These are phyloP conservation scores for Chloromyia formosa DNA, from an alignment of 2,888 invertebrate species.

Conservation along the genomic window DNA sequence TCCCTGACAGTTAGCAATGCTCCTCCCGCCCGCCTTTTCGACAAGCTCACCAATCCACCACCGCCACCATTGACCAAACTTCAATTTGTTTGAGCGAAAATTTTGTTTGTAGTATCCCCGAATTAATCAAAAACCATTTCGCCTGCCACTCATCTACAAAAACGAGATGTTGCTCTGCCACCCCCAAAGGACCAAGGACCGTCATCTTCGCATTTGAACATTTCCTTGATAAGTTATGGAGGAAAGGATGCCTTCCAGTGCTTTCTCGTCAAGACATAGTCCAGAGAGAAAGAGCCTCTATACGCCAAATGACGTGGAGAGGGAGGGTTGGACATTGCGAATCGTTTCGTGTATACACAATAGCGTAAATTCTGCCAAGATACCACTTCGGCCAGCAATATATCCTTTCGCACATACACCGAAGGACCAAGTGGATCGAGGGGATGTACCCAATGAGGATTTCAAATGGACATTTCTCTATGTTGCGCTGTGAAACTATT, in stretches of 20 bases:
- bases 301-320: constrained; percentile 15
- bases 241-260: constrained; percentile 48
- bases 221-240: constrained; percentile 49
- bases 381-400: constrained; percentile 36
- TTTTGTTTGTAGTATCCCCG: constrained; percentile 52
- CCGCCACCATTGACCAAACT: constrained; percentile 40
- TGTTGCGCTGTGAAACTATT: constrained; percentile 44
- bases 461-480: constrained; percentile 24
- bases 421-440: background rate
- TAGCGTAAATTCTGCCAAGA: constrained; percentile 39
- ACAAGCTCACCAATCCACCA: constrained; percentile 30
- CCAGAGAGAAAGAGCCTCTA: constrained; percentile 23
- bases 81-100: constrained; percentile 48
- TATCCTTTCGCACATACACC: constrained; percentile 38
- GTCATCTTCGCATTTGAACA: constrained; percentile 51
- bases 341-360: constrained; percentile 39
- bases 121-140: constrained; percentile 55
- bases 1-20: background rate
- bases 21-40: background rate
- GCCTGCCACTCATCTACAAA: constrained; percentile 54
- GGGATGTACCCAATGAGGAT: background rate
- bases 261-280: constrained; percentile 50
- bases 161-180: constrained; percentile 48
- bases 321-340: constrained; percentile 13
- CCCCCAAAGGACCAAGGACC: constrained; percentile 50